A percentile compares a stretch with the other conserved stretches of the same genome.
phyloP scores from a whole-genome alignment of 2,888 invertebrate genomes.

The Drosophila diplacantha region DNA sequence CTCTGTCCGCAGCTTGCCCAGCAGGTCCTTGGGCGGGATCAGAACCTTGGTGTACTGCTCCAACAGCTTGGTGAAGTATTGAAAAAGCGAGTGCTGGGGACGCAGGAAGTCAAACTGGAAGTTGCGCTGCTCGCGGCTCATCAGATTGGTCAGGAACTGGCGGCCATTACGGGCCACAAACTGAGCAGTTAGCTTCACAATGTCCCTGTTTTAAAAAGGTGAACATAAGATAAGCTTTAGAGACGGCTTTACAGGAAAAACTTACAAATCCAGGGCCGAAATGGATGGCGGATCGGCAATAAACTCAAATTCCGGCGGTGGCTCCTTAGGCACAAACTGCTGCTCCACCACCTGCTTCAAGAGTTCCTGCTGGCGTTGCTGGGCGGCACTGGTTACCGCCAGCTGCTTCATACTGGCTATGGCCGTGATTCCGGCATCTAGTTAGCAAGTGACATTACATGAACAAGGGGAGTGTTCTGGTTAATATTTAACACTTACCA shows the following conservation, averaged over 20 bases:
- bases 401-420: conserved; percentile 79
- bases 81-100: conserved; percentile 98
- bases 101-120: conserved; percentile 99
- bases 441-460: neutral
- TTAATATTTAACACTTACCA: conserved; percentile 79
- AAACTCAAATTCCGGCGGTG: conserved; percentile 94
- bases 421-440: conserved; percentile 71
- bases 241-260: neutral
- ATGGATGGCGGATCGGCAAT: conserved; percentile 99
- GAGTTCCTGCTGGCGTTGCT: conserved; percentile 91
- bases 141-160: conserved; percentile 97
- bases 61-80: conserved; percentile 97
- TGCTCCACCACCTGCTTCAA: conserved; percentile 91
- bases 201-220: conserved; percentile 83
- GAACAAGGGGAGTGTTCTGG: rapidly evolving
- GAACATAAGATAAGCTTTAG: neutral
- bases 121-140: conserved; percentile 98
- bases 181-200: conserved; percentile 98
- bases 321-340: conserved; percentile 93
- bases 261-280: conserved; percentile 95
- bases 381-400: conserved; percentile 86
- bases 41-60: conserved; percentile 99
- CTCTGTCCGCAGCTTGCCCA: conserved; percentile 88
- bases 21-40: conserved; percentile 95
- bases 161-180: conserved; percentile 99